Percentiles rank a stretch among this genome's conserved stretches.
Evolutionary conservation across 2,888 invertebrate species (phyloP).

Genomic region (Epistrophella euchroma): DNA sequence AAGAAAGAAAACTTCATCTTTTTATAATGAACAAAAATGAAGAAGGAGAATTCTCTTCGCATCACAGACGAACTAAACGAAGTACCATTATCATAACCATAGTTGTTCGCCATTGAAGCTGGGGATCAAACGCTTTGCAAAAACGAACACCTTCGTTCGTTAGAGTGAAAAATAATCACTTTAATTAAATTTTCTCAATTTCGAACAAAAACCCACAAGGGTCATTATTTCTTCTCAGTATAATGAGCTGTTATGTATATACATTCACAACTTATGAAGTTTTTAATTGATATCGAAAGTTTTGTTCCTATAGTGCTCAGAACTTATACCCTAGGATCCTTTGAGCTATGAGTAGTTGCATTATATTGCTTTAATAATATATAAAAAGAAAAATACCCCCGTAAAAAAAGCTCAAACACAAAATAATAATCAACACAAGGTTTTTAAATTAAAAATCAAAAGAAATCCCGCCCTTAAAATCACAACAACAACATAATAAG

Average conservation of each 20-base stretch:
- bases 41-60: slow-evolving; percentile 23
- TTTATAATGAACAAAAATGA: slow-evolving; percentile 70
- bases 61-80: slow-evolving; percentile 25
- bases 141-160: slow-evolving; percentile 33
- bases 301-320: background rate
- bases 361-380: background rate
- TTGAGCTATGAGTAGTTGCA: slow-evolving; percentile 40
- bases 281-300: slow-evolving; percentile 75
- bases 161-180: slow-evolving; percentile 62
- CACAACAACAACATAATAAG: slow-evolving; percentile 63
- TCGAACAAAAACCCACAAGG: slow-evolving; percentile 40
- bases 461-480: slow-evolving; percentile 72
- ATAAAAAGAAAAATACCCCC: background rate
- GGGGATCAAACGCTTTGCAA: slow-evolving; percentile 22
- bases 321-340: background rate
- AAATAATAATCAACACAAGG: slow-evolving; percentile 57
- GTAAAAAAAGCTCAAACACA: slow-evolving; percentile 3
- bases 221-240: slow-evolving; percentile 52
- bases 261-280: slow-evolving; percentile 54
- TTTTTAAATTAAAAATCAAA: slow-evolving; percentile 74
- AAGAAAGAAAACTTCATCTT: slow-evolving; percentile 70
- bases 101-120: slow-evolving; percentile 23
- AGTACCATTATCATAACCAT: slow-evolving; percentile 24
- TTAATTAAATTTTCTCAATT: slow-evolving; percentile 63
- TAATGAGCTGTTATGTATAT: slow-evolving; percentile 66